These are phyloP conservation scores for Puma concolor DNA, from an alignment of 2,113 vertebrate species.

Conservation along the genomic window DNA sequence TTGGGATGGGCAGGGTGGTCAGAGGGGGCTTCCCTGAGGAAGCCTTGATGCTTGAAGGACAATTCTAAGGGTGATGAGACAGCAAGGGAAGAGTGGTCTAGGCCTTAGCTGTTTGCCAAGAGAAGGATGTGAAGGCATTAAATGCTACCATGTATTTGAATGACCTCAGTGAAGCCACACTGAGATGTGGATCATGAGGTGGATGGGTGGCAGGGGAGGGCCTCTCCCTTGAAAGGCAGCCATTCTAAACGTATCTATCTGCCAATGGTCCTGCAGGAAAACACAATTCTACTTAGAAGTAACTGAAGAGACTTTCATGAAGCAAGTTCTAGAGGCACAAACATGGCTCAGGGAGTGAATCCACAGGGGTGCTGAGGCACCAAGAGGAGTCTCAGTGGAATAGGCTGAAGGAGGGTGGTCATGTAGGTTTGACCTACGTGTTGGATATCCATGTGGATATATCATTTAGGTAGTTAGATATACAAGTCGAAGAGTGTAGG, in stretches of 20 bases:
- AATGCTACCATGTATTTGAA: background rate
- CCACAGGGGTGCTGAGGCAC: background rate
- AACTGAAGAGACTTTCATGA: background rate
- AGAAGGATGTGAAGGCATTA: background rate
- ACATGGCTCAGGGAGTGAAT: background rate
- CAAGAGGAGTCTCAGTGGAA: background rate
- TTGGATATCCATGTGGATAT: background rate
- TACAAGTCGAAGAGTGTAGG: background rate
- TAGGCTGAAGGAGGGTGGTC: background rate
- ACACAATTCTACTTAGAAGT: background rate
- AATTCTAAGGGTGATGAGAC: background rate
- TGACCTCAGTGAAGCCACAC: background rate
- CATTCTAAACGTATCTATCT: background rate
- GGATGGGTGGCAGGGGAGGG: background rate
- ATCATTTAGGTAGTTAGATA: background rate
- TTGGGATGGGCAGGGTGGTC: background rate
- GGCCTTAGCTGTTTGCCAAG: background rate
- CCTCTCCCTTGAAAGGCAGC: background rate
- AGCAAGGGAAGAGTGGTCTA: background rate
- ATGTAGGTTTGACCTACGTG: background rate
- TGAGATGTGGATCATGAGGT: background rate
- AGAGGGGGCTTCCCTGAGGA: background rate
- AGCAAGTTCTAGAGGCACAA: accelerated
- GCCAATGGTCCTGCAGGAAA: background rate
- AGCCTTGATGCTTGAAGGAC: background rate